Percentiles rank a stretch among this genome's conserved stretches.
phyloP scores from a whole-genome alignment of 2,888 invertebrate species.

The Silvanus unidentatus region DNA sequence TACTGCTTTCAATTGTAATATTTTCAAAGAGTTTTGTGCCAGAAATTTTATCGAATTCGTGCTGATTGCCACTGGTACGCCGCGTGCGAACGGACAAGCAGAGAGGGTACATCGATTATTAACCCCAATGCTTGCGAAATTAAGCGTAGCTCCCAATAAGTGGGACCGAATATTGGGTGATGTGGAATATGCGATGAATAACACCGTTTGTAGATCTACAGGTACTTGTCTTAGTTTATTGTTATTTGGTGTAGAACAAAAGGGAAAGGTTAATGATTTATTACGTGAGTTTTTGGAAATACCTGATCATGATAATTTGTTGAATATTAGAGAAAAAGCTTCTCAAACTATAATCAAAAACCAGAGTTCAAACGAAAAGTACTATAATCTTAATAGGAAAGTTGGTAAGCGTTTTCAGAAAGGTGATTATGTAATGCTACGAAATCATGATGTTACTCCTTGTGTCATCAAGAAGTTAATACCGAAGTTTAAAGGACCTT shows the following conservation, averaged over 20 bases:
- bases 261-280: not conserved
- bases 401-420: slow-evolving; percentile 12
- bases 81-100: slow-evolving; percentile 34
- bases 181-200: slow-evolving; percentile 12
- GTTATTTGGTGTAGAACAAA: slow-evolving; percentile 12
- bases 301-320: not conserved
- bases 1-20: slow-evolving; percentile 27
- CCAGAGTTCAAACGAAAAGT: slow-evolving; percentile 22
- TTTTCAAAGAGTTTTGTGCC: no score
- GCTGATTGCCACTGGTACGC: no score
- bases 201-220: slow-evolving; percentile 9
- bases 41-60: no score
- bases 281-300: not conserved
- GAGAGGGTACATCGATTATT: slow-evolving; percentile 23
- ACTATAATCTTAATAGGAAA: slow-evolving; percentile 27
- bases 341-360: slow-evolving; percentile 15
- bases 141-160: no score
- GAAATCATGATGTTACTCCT: slow-evolving; percentile 19
- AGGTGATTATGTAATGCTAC: slow-evolving; percentile 22
- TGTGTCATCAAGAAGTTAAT: slow-evolving; percentile 20
- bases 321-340: slow-evolving; percentile 12
- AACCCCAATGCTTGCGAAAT: slow-evolving; percentile 22
- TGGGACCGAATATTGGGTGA: slow-evolving; percentile 4
- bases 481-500: slow-evolving; percentile 16
- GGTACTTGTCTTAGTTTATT: slow-evolving; percentile 10